These are phyloP conservation scores for Okamejei kenojei DNA, from an alignment of 2,797 vertebrate genomes.

Conservation along the genomic window DNA sequence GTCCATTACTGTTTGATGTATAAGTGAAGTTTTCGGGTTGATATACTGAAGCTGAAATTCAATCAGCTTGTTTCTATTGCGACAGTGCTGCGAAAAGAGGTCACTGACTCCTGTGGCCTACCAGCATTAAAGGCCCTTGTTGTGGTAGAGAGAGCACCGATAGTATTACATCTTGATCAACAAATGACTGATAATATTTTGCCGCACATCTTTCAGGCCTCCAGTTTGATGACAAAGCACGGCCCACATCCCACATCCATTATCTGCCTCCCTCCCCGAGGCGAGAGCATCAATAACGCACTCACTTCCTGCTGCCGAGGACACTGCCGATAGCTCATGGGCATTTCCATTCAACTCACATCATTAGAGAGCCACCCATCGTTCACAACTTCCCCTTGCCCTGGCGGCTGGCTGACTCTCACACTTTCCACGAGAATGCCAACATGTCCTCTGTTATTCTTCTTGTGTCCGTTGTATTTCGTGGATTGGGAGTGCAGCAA, in stretches of 20 bases:
- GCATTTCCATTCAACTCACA: conserved; percentile 59
- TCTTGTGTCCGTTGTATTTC: not conserved
- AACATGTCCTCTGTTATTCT: conserved; percentile 16
- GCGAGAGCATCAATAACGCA: conserved; percentile 34
- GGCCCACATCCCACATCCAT: conserved; percentile 70
- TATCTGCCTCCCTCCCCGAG: conserved; percentile 58
- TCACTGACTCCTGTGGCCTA: conserved; percentile 16
- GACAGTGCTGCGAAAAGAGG: not conserved
- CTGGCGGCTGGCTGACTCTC: conserved; percentile 43
- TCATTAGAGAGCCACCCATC: conserved; percentile 60
- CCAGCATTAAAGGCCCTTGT: conserved; percentile 3
- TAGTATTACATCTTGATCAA: conserved; percentile 84
- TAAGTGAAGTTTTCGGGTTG: conserved; percentile 7
- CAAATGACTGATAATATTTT: conserved; percentile 95
- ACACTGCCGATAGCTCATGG: conserved; percentile 65
- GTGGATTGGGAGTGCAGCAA: not conserved
- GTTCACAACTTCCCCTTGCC: conserved; percentile 50
- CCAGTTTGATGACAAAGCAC: conserved; percentile 91
- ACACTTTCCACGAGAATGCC: conserved; percentile 37
- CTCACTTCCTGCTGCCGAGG: conserved; percentile 42
- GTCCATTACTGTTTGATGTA: conserved; percentile 7
- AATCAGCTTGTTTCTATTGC: conserved; percentile 32
- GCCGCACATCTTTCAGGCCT: conserved; percentile 86
- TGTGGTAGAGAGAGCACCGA: conserved; percentile 30
- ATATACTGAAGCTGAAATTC: conserved; percentile 10